These are phyloP conservation scores for Oenanthe oenanthe DNA, from an alignment of 2,113 vertebrate species.

Conservation along the genomic window DNA sequence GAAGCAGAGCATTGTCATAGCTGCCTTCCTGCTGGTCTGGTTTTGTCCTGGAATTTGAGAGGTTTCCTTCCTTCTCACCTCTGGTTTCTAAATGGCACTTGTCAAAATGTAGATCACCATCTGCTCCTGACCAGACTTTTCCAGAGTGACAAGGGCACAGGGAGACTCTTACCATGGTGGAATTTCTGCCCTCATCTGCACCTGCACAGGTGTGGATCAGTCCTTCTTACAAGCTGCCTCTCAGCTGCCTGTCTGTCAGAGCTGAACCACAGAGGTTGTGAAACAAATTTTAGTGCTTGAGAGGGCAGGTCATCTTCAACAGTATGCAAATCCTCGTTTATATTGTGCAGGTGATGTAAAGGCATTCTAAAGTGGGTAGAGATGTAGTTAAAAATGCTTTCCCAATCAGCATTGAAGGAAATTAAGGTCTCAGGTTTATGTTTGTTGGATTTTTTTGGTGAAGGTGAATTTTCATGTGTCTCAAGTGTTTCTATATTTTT, in stretches of 20 bases:
- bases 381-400: background rate
- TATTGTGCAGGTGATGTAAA: background rate
- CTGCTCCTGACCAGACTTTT: slow-evolving; percentile 21
- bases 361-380: background rate
- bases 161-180: background rate
- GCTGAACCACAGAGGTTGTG: background rate
- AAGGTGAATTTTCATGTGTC: background rate
- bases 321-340: background rate
- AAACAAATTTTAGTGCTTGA: background rate
- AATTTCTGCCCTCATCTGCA: background rate
- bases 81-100: slow-evolving; percentile 30
- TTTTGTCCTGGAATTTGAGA: slow-evolving; percentile 30
- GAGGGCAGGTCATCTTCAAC: background rate
- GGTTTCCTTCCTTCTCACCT: slow-evolving; percentile 42
- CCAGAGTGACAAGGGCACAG: background rate
- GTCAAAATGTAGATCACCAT: background rate
- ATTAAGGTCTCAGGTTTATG: background rate
- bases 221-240: background rate
- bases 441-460: background rate
- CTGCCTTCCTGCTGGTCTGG: background rate
- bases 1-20: background rate
- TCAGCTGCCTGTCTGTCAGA: background rate
- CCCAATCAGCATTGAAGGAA: background rate
- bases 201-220: background rate
- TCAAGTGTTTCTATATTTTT: background rate